Base-by-base conservation (phyloP, 2,888 invertebrate species). In the Callinectes sapidus region DNA sequence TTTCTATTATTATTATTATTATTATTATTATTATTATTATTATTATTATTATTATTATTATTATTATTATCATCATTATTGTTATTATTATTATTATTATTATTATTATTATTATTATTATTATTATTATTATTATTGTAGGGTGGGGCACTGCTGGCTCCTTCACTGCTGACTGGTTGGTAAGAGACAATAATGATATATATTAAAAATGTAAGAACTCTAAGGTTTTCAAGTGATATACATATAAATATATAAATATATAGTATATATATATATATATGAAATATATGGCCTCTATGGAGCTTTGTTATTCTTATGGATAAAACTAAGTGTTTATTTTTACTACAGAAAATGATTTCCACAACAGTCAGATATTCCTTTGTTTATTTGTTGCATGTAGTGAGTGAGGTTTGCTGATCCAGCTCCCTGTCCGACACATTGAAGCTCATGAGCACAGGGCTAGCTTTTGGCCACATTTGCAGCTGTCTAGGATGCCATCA, bases 171-270 rank as follows among this genome's bases (percentile, higher is more conserved):
- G 71, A 71, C 35, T 35, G 81, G 81, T 81, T 35, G 81, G 35
- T 35, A 81, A 32, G 35, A 32, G 77, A 77, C 39, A 42, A 90
- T 66, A 90, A 77, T 42, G 81, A 10, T 77, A 77, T 77, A 42
- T 35, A 28, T 14, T 90, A 91, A 54, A 54, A 23, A 86, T 86
- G 39, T 86, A 85, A 39, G 81, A 86, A 66, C 54, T 87, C 42
- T 66, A 91, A n/a, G 35, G 32, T 77, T n/a, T 87, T 91, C 71
- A 39, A 91, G 71, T 77, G 71, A 91, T 91, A 91, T 91, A 91
- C 87, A 91, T 91, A 91, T 91, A 87, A 85, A 87, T 91, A 91
- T 91, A 81, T 81, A 87, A 87, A 81, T 91, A 91, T 91, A 91
- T 91, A 87, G 61, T 90, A 90, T 90, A 90, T 90, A 90, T 81